These are phyloP conservation scores for Sebastes oblongus DNA, from an alignment of 2,797 vertebrate genomes.

Conservation along the genomic window DNA sequence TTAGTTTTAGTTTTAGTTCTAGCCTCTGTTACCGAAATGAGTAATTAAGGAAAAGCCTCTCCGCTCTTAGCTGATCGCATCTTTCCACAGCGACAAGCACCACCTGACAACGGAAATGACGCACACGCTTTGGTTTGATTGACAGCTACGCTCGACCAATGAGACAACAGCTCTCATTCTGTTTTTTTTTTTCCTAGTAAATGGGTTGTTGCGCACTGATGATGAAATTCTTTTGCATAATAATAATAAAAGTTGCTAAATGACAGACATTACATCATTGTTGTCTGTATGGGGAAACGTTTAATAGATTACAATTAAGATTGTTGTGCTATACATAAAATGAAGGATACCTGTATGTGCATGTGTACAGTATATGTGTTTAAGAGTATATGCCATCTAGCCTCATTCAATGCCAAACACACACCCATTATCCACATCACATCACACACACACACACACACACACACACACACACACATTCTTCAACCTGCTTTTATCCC, in stretches of 20 bases:
- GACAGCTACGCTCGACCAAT: constrained; percentile 76
- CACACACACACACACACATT: too few species aligned
- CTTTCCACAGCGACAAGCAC: constrained; percentile 90
- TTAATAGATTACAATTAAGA: too few species aligned
- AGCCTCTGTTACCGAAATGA: constrained; percentile 78
- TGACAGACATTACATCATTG: constrained; percentile 53
- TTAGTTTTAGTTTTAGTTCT: not conserved
- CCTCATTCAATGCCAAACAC: not conserved
- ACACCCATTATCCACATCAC: too few species aligned
- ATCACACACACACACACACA: too few species aligned
- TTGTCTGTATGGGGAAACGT: not conserved
- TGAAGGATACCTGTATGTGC: too few species aligned
- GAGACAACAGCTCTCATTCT: not conserved
- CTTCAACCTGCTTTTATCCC: too few species aligned
- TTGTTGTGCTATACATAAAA: not conserved
- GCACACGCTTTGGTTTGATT: constrained; percentile 77
- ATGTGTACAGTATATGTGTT: too few species aligned
- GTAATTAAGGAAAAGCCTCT: constrained; percentile 85
- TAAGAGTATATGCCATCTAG: too few species aligned
- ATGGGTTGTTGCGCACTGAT: constrained; percentile 29
- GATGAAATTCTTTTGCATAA: constrained; percentile 67
- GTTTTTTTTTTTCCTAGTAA: not conserved
- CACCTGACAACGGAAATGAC: constrained; percentile 99
- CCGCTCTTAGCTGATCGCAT: constrained; percentile 85
- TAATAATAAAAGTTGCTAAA: not conserved